Base-by-base conservation (phyloP, 2,797 vertebrate species). In the Gorsachius magnificus region DNA sequence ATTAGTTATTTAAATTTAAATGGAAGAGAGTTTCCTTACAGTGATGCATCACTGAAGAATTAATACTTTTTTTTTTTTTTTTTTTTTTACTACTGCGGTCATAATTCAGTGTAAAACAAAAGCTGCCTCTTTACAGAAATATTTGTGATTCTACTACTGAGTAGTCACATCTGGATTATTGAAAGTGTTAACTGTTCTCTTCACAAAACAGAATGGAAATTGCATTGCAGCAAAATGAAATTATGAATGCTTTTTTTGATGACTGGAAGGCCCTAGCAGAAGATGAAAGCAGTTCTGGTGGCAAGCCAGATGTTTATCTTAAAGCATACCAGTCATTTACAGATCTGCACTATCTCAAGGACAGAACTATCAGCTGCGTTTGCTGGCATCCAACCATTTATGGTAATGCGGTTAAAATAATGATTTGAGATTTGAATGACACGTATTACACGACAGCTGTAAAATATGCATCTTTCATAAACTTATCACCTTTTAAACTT, bases 321-420 rank as follows among this genome's bases (percentile, higher is more conserved):
- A 98, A 98, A 97, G 98, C 98, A 63, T 97, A 98, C 91, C 98
- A 98, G 94, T 98, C 98, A 51, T 99, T 99, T 80, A 98, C 98
- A 11, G 98, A 99, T 93, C 97, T 98, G 26, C 97, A 94, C 19
- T 98, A 96, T 91, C 95, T 98, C 33, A 98, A 97, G n/a, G 97
- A 98, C 87, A 99, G 98, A 96, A 98, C 96, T 74, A 98, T 99
- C 93, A 99, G 98, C 97, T 97, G 98, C 1, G 5, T 99, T 63
- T 97, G 96, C 35, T 99, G 99, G 99, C 99, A 99, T 81, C 99
- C 99, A 16, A 98, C 97, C 29, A 98, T 99, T 96, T 95, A 97
- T 1, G 99, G 99, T 99, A 97, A 98, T 60, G 57, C 10, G 41
- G 19, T 66, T 92, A n/a, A 46, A 89, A 60, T 50, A 63, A 20